Evolutionary conservation across 2,113 vertebrate genomes (phyloP), one percentile per base, ranked within the genome.

Genomic region (Perca fluviatilis): DNA sequence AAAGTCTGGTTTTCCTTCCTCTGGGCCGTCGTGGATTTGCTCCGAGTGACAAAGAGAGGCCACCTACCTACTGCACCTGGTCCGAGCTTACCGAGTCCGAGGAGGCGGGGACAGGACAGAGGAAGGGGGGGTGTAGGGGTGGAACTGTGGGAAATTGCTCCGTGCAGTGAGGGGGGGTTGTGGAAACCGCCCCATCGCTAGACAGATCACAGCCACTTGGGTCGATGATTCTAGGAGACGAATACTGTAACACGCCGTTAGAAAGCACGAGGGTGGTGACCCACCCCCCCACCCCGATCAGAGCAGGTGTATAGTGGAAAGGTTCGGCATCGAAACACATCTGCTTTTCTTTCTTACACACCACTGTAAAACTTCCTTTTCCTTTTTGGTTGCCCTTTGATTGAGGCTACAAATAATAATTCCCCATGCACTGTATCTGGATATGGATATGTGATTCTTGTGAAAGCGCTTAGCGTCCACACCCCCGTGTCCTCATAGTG

Each of bases 191-290:
- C 83, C 83, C 87, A 67, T 83, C 72, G 79, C 88, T 89, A 85
- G 66, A 93, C 84, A 91, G 88, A n/a, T 36, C 81, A 7, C 88
- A 78, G 77, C 74, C 58, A 50, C 79, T 60, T 63, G 81, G 82
- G 54, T 57, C 1, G 82, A 85, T 77, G 91, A 72, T 81, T 81
- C 85, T 88, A 81, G 80, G 88, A 86, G 86, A 94, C 85, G 85
- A 91, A 90, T 94, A 94, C 94, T 94, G 92, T 90, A 92, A 94
- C 89, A 93, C 93, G 91, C 88, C 67, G 85, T 94, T 94, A 95
- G 91, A 94, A 92, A 95, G 91, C 91, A 95, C 27, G 89, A 95
- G 89, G 66, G 90, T 75, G 86, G 90, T 94, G 88, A 91, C 82
- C 92, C 82, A 64, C 60, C 72, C 57, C 47, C 15, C n/a, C 54